Conservation (phyloP, 2,113 vertebrate genomes). For the Nothoprocta perdicaria region DNA sequence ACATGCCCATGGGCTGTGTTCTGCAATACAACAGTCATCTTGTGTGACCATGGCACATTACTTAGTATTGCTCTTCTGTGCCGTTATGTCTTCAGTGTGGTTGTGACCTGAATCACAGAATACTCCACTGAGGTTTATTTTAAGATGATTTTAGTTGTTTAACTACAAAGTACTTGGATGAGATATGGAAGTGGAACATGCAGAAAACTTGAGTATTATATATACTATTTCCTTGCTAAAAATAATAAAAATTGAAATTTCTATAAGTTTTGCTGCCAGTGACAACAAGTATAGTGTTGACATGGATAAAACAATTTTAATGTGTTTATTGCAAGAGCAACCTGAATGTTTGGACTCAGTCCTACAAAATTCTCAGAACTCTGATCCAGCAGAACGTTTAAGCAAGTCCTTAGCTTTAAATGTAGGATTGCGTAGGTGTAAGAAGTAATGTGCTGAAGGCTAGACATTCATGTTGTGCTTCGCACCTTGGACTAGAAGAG, state of each 20-base stretch:
- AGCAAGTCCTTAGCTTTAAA: not conserved
- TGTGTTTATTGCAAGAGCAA: not conserved
- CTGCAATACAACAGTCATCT: not conserved
- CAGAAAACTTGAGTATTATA: not conserved
- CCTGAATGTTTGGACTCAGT: not conserved
- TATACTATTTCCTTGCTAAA: not conserved
- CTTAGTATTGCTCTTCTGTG: not conserved
- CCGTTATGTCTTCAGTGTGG: not conserved
- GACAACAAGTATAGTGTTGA: not conserved
- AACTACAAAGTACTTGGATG: not conserved
- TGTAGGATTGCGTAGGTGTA: not conserved
- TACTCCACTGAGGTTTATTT: not conserved
- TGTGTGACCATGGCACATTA: not conserved
- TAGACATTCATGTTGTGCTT: not conserved
- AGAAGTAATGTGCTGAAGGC: not conserved
- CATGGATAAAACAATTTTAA: not conserved
- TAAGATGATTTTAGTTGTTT: not conserved
- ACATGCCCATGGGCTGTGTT: fast-evolving
- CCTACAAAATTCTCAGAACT: not conserved
- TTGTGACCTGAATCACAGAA: not conserved
- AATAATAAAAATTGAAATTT: not conserved
- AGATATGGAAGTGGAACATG: not conserved
- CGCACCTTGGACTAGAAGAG: not conserved
- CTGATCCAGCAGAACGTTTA: not conserved
- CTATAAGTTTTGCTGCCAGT: not conserved